These are phyloP conservation scores for Perdita meconis DNA, from an alignment of 2,888 invertebrate genomes.

Conservation along the genomic window DNA sequence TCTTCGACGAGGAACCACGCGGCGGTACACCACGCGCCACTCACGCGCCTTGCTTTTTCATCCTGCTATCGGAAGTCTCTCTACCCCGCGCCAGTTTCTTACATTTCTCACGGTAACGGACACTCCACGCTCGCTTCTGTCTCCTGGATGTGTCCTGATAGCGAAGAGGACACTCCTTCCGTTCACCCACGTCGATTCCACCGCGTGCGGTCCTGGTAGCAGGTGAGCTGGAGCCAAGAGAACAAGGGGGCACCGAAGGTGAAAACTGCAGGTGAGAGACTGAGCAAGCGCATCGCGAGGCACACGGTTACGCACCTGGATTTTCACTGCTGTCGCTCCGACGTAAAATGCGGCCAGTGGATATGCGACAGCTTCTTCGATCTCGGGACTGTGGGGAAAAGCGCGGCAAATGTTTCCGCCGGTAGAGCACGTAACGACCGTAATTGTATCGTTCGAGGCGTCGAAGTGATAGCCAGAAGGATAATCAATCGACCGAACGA, in stretches of 20 bases:
- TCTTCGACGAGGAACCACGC: conserved; percentile 41
- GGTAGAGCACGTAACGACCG: conserved; percentile 34
- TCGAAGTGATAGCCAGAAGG: not conserved
- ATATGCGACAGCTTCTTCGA: conserved; percentile 45
- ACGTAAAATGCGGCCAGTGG: conserved; percentile 62
- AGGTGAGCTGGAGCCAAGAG: conserved; percentile 27
- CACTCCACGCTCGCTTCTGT: not conserved
- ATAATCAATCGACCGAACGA: not conserved
- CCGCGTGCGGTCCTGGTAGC: conserved; percentile 27
- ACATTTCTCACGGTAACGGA: not conserved
- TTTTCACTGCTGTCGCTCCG: conserved; percentile 22
- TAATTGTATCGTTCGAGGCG: conserved; percentile 3
- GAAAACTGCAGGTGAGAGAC: conserved; percentile 60
- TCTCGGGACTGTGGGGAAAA: conserved; percentile 39
- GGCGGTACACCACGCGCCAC: conserved; percentile 60
- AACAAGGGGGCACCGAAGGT: conserved; percentile 34
- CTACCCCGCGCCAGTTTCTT: not conserved
- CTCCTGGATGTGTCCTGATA: not conserved
- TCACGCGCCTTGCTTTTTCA: conserved; percentile 35
- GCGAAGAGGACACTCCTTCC: no score
- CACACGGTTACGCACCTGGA: conserved; percentile 51
- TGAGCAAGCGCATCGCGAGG: conserved; percentile 62
- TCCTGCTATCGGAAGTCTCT: conserved; percentile 33
- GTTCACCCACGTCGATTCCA: not conserved
- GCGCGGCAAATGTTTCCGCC: conserved; percentile 29